Base-by-base conservation (phyloP, 2,888 invertebrate species). In the Furcula furcula region DNA sequence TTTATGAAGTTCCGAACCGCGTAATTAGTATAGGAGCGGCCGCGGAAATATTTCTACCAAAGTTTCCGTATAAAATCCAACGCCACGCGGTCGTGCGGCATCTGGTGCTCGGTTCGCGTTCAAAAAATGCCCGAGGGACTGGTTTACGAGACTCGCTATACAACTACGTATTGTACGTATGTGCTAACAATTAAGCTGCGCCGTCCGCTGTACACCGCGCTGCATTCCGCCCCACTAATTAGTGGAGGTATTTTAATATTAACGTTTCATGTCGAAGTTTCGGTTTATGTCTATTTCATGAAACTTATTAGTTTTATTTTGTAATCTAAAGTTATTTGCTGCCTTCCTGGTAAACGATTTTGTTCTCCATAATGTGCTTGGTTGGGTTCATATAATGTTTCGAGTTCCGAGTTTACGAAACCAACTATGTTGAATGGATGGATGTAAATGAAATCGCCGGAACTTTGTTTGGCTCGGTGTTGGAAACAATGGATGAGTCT, bases 401-500 rank as follows among this genome's bases (percentile, higher is more conserved):
- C 55, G 56, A 56, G 52, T 51, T 44, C 40, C 36, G 42, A 54
- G 51, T 64, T 61, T 53, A 52, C 39, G 57, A 50, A 50, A 49
- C 20, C 41, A 53, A 55, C 53, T 46, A 46, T 46, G 46, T 43
- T 37, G 46, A 47, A 53, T 62, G 59, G 65, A 70, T 62, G 60
- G 64, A 65, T 71, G 71, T 75, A 66, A 75, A 75, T 73, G 67
- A 67, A 76, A 74, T 71, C 62, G 62, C 56, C 46, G 57, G 66
- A 56, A 65, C 55, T 62, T 57, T 70, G 68, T 74, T 73, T 75
- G 69, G 65, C 52, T 58, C 46, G 51, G 61, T 65, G 62, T 63
- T 63, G 65, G 62, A 68, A 76, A 80, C 75, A 76, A 81, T 72
- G 66, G 64, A 26, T 55, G 33, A 41, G 47, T 56, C 65, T 75